These are phyloP conservation scores for Drosophila fuyamai DNA, from an alignment of 1,140 invertebrate genomes.

Conservation along the genomic window DNA sequence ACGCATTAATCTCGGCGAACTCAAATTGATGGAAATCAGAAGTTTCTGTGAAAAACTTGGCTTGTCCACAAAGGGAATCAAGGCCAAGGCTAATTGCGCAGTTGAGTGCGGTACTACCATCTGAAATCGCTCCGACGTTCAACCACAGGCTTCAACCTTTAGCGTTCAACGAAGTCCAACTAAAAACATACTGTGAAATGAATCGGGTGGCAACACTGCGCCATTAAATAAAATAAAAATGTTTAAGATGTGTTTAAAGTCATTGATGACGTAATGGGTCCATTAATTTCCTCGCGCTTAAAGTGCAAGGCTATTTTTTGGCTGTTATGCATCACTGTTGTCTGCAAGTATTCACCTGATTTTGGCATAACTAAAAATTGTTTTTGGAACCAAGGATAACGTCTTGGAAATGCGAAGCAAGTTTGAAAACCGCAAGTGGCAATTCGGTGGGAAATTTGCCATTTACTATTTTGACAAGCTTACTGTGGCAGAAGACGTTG, in stretches of 20 bases:
- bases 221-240: not conserved
- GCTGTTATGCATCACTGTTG: conserved; percentile 1
- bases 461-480: not conserved
- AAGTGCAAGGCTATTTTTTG: conserved; percentile 2
- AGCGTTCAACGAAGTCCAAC: too few relatives aligned
- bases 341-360: not conserved
- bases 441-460: not conserved
- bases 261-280: conserved; percentile 1
- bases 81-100: conserved; percentile 2
- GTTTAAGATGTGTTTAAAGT: not conserved
- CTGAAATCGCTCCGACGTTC: too few relatives aligned
- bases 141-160: too few relatives aligned
- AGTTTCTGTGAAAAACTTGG: conserved; percentile 1
- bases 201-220: too few relatives aligned
- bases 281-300: not conserved
- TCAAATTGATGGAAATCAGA: not conserved
- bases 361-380: too few relatives aligned
- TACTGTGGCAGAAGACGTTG: not conserved
- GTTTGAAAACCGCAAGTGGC: not conserved
- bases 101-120: not conserved
- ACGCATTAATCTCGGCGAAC: too few relatives aligned
- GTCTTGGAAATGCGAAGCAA: too few relatives aligned
- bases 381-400: too few relatives aligned
- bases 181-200: too few relatives aligned
- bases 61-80: not conserved